phyloP scores from a whole-genome alignment of 2,797 vertebrate genomes.

The Prionace glauca region DNA sequence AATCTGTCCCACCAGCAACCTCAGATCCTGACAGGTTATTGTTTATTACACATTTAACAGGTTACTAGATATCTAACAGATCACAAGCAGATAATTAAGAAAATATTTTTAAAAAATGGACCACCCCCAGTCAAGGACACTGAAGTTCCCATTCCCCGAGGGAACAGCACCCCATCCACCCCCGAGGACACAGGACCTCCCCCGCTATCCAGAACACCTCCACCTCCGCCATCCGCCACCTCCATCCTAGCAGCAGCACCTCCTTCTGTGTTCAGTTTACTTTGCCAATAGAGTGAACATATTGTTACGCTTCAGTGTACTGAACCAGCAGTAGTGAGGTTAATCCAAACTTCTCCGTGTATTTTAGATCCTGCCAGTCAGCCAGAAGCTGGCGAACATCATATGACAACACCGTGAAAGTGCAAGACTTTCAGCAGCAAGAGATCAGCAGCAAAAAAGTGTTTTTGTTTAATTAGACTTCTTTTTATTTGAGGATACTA shows the following conservation, averaged over 20 bases:
- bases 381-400: neutral
- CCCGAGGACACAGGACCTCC: neutral
- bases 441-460: neutral
- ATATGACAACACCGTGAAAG: neutral
- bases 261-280: neutral
- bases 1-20: too few relatives aligned
- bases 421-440: neutral
- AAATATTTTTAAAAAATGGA: too few relatives aligned
- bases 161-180: too few relatives aligned
- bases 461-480: neutral
- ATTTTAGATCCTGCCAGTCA: neutral
- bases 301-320: neutral
- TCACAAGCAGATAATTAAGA: too few relatives aligned
- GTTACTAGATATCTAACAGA: too few relatives aligned
- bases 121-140: too few relatives aligned
- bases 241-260: too few relatives aligned
- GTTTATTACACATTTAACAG: too few relatives aligned
- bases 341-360: neutral
- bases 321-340: neutral
- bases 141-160: too few relatives aligned
- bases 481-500: neutral
- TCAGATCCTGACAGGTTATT: too few relatives aligned
- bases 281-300: neutral
- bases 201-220: neutral
- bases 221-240: too few relatives aligned